phyloP scores from a whole-genome alignment of 2,113 vertebrate species.

The Erinaceus europaeus region DNA sequence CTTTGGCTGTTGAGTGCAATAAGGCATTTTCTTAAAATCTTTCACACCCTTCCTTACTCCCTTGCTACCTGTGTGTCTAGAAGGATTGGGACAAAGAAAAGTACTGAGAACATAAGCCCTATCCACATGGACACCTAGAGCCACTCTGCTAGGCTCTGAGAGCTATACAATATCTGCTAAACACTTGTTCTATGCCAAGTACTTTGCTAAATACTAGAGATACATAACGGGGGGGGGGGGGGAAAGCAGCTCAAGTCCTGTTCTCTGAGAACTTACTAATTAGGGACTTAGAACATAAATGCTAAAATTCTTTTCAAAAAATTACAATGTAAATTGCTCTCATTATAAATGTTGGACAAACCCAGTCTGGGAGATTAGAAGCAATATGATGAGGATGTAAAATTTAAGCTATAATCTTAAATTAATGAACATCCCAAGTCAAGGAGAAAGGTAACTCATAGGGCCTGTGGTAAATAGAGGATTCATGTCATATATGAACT shows the following conservation, averaged over 20 bases:
- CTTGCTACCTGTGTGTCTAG: not conserved
- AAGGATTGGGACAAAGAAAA: not conserved
- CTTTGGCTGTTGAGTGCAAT: not conserved
- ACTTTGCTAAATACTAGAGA: not conserved
- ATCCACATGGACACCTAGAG: not conserved
- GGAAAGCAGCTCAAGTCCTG: not conserved
- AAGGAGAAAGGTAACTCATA: not conserved
- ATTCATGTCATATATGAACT: not conserved
- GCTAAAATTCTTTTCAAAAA: not conserved
- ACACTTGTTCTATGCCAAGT: not conserved
- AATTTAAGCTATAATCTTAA: not conserved
- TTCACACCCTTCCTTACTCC: fast-evolving
- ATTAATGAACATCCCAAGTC: not conserved
- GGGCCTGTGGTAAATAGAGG: not conserved
- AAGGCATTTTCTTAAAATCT: too few species aligned
- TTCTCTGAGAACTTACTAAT: not conserved
- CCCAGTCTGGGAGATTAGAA: not conserved
- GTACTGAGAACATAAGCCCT: not conserved
- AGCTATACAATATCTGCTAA: not conserved
- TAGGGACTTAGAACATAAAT: not conserved
- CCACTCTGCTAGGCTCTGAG: not conserved
- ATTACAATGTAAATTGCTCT: not conserved
- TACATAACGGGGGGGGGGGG: not conserved
- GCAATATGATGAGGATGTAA: not conserved
- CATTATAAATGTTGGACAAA: not conserved